Conservation (phyloP, 2,888 invertebrate genomes). For the Leptinotarsa haldemani region DNA sequence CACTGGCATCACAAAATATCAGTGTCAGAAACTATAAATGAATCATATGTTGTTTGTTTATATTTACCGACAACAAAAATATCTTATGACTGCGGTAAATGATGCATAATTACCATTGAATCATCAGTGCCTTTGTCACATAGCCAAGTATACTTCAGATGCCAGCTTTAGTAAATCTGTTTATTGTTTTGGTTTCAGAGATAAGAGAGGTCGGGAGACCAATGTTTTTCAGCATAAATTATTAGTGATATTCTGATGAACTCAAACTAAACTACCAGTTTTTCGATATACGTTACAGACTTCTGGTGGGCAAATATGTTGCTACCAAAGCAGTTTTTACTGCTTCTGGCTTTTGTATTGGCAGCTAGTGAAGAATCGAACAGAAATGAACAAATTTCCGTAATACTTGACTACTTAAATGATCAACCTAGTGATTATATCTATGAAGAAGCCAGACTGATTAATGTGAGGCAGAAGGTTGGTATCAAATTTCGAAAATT, state of each 20-base stretch:
- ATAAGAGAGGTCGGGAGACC: conserved; percentile 18
- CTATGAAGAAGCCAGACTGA: not conserved
- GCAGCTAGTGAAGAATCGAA: conserved; percentile 4
- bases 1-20: not conserved
- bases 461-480: not conserved
- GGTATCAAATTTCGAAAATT: not conserved
- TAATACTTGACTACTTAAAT: not conserved
- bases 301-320: conserved; percentile 21
- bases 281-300: no score
- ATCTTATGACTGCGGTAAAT: not conserved
- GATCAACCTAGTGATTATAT: not conserved
- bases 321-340: conserved; percentile 28
- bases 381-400: conserved; percentile 20
- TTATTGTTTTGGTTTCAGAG: conserved; percentile 16
- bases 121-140: not conserved
- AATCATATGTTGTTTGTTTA: not conserved
- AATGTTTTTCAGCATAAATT: conserved; percentile 10
- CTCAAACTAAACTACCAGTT: not conserved
- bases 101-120: not conserved
- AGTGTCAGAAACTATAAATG: no score
- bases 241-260: conserved; percentile 24
- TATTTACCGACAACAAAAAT: not conserved
- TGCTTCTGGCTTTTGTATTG: conserved; percentile 23
- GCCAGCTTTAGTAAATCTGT: no score
- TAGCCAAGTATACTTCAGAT: not conserved